Base-by-base conservation (phyloP, 2,797 vertebrate genomes). In the Hydrolagus colliei region DNA sequence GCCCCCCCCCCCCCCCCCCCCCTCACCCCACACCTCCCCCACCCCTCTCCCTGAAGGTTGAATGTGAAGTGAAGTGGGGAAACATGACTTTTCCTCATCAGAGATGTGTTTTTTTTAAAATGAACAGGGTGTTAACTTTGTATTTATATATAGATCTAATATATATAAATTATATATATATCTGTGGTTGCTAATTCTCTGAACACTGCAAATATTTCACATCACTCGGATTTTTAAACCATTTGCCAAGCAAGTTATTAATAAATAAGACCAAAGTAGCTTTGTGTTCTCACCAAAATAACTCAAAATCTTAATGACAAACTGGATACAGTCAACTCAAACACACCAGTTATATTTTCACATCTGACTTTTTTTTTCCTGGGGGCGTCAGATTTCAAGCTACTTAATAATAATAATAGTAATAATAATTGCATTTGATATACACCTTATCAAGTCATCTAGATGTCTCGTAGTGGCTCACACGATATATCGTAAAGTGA, bases 1-100 rank as follows among this genome's bases (percentile, higher is more conserved):
- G 86, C 82, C 86, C 87, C 82, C 67, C 67, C 27, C 27, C 27
- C 82, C 86, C 87, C 82, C 67, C 67, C 27, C 27, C 27, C 0
- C 27, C 27, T 27, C 27, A 1, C 27, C 27, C 27, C 86, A 20
- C 87, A 0, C 79, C 14, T 0, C 85, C 80, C 73, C 62, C 52
- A 27, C 72, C 65, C n/a, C n/a, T 73, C 80, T 20, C 72, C 78
- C 18, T 32, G 9, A 52, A 6, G 41, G 6, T 52, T 52, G 1
- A 52, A 52, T 52, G 41, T 6, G 6, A 52, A 52, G 41, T 52
- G 41, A 3, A 52, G 41, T 52, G 41, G 41, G 41, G 41, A 52
- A 52, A 52, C 41, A 52, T 65, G 22, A 80, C 13, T 14, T 41
- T 32, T 32, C 73, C 27, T 18, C 14, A 9, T 35, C 3, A 20